Percentiles rank a stretch among this genome's conserved stretches.
These are phyloP conservation scores for Hypotaenidia okinawae DNA, from an alignment of 2,797 vertebrate genomes.

Conservation along the genomic window DNA sequence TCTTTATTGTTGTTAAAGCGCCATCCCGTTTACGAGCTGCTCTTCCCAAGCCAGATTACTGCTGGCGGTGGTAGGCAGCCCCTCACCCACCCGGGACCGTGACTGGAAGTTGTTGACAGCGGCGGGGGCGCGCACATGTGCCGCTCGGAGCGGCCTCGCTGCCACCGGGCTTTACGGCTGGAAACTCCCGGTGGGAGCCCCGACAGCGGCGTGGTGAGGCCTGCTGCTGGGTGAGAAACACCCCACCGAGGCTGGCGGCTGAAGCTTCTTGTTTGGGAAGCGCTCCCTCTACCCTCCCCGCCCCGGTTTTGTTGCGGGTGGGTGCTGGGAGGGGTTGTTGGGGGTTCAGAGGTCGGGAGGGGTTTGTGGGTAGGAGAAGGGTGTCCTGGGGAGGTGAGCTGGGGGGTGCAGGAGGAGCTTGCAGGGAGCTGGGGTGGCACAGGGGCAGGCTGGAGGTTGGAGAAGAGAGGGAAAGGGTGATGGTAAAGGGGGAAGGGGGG, in stretches of 20 bases:
- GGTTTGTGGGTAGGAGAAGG: neutral
- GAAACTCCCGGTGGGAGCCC: neutral
- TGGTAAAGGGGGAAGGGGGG: neutral
- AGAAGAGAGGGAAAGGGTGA: neutral
- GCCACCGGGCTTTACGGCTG: neutral
- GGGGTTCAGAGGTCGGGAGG: neutral
- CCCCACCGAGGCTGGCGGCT: neutral
- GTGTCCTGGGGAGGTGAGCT: neutral
- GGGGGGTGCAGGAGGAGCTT: neutral
- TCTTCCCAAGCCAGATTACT: neutral
- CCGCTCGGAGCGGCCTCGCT: neutral
- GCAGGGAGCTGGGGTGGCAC: neutral
- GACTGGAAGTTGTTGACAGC: conserved; percentile 26
- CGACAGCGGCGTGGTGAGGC: neutral
- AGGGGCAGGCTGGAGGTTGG: neutral
- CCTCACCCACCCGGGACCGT: neutral
- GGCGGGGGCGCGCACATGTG: neutral
- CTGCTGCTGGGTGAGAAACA: neutral
- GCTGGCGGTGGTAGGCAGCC: neutral
- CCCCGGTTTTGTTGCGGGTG: fast-evolving
- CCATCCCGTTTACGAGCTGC: neutral
- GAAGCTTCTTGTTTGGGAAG: neutral
- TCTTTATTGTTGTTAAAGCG: neutral
- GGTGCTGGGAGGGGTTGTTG: neutral
- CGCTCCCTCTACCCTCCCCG: too few relatives aligned